A percentile compares a stretch with the other conserved stretches of the same genome.
Conservation (phyloP, 2,797 vertebrate species). For the Pelochelys cantorii region DNA sequence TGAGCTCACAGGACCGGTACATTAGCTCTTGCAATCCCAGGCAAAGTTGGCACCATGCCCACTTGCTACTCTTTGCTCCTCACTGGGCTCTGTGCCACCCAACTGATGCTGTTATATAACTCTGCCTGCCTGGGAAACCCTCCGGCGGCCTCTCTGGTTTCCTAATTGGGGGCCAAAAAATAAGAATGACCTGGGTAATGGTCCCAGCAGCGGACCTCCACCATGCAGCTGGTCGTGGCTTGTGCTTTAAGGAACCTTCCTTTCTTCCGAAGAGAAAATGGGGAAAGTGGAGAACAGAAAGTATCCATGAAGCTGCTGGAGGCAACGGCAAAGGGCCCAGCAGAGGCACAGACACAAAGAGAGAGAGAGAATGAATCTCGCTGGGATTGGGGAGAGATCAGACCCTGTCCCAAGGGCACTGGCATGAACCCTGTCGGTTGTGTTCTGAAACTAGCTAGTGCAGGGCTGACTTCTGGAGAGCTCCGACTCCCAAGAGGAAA, state of each 20-base stretch:
- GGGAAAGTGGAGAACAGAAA: not conserved
- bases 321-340: not conserved
- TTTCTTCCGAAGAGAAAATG: not conserved
- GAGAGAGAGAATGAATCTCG: not conserved
- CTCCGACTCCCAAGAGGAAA: not conserved
- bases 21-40: constrained; percentile 16
- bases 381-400: not conserved
- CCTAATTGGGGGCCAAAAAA: constrained; percentile 10
- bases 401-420: not conserved
- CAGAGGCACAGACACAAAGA: not conserved
- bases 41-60: accelerated
- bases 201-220: constrained; percentile 9
- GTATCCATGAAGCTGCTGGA: constrained; percentile 7
- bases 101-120: not conserved
- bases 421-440: not conserved
- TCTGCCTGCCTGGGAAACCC: not conserved
- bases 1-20: constrained; percentile 30
- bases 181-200: not conserved
- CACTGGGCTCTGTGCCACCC: not conserved
- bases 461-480: not conserved
- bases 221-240: constrained; percentile 21
- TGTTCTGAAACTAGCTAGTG: not conserved
- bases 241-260: constrained; percentile 34
- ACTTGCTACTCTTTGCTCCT: not conserved
- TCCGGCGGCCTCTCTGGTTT: not conserved